Percentiles rank a stretch among this genome's conserved stretches.
Conservation (phyloP, 2,113 vertebrate genomes). For the Bettongia penicillata region DNA sequence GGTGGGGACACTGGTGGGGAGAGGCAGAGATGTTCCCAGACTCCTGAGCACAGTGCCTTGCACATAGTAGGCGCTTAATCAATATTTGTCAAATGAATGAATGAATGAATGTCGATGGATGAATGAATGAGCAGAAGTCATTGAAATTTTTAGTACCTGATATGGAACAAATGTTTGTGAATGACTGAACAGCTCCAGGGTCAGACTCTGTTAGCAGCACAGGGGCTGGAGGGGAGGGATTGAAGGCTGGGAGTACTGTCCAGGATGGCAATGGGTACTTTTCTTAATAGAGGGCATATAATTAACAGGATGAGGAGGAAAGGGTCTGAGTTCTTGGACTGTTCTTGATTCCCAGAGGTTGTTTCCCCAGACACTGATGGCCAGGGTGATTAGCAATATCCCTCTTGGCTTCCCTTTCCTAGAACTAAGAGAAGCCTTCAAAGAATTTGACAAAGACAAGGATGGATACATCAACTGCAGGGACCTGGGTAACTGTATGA, state of each 20-base stretch:
- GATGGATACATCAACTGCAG: conserved; percentile 98
- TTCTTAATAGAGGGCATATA: background rate
- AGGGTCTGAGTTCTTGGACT: background rate
- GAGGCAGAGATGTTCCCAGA: background rate
- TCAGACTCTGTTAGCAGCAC: background rate
- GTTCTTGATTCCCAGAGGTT: conserved; percentile 9
- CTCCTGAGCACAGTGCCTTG: background rate
- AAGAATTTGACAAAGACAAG: conserved; percentile 97
- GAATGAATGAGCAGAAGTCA: background rate
- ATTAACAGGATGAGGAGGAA: background rate
- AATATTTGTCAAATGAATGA: background rate
- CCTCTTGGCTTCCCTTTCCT: conserved; percentile 45
- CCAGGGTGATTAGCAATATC: conserved; percentile 28
- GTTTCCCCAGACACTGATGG: background rate
- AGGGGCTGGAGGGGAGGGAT: background rate
- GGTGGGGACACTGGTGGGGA: conserved; percentile 21
- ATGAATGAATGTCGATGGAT: background rate
- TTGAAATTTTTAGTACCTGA: background rate
- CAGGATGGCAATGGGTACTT: background rate
- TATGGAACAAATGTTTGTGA: background rate
- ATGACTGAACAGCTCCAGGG: background rate
- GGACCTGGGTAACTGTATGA: conserved; percentile 99
- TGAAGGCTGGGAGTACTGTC: background rate
- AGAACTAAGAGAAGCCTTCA: conserved; percentile 97
- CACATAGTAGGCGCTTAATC: background rate